phyloP scores from a whole-genome alignment of 1,140 invertebrate species.

The Euura saliciscinereae region DNA sequence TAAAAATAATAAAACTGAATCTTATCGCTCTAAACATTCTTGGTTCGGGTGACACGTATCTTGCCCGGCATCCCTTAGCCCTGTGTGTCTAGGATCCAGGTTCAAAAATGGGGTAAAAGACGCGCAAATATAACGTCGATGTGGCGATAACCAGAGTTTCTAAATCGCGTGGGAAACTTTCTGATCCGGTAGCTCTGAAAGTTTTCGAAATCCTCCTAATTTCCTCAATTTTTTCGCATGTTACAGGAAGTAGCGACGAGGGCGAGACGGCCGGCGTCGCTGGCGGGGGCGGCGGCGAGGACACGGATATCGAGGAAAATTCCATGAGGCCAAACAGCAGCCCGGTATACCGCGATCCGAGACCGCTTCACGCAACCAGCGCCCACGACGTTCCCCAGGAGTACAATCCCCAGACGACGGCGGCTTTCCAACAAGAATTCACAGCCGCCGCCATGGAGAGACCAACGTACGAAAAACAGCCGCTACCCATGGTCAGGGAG shows the following conservation, averaged over 20 bases:
- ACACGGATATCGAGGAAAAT: constrained; percentile 52
- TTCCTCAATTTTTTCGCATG: not conserved
- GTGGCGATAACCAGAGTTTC: not conserved
- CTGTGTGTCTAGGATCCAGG: not conserved
- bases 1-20: constrained; percentile 27
- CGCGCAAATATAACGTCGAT: not conserved
- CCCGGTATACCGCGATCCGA: constrained; percentile 37
- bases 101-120: not conserved
- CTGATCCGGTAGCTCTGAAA: not conserved
- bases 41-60: constrained; percentile 1
- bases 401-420: constrained; percentile 30
- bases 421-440: constrained; percentile 30
- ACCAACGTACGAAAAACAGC: constrained; percentile 4
- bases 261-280: constrained; percentile 41
- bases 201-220: not conserved
- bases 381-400: constrained; percentile 38
- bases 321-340: constrained; percentile 37
- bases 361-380: constrained; percentile 31
- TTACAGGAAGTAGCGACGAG: constrained; percentile 57
- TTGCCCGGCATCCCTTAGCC: not conserved
- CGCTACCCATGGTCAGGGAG: constrained; percentile 10
- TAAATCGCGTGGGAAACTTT: not conserved
- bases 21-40: constrained; percentile 46
- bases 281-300: constrained; percentile 32
- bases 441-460: constrained; percentile 33